Evolutionary conservation across 2,888 invertebrate species (phyloP).

Genomic region (Drepanosiphum platanoidis): DNA sequence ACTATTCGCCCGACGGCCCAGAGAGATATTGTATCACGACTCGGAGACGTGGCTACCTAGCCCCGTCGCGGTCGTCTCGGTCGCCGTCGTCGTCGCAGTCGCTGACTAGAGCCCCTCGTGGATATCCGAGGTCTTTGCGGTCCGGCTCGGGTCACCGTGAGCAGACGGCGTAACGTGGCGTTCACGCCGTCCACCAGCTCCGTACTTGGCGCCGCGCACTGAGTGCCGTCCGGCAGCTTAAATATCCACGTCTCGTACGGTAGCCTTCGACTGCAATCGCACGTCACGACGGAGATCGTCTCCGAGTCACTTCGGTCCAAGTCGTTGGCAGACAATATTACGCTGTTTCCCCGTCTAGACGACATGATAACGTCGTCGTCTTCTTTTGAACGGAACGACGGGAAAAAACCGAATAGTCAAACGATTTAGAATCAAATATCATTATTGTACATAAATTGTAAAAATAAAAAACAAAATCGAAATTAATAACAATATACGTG

Average conservation of each 20-base stretch:
- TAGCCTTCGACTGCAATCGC: not conserved
- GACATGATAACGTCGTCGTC: not conserved
- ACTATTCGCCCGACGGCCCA: no score
- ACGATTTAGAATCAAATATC: no score
- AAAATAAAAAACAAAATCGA: no score
- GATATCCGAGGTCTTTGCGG: not conserved
- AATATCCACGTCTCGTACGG: constrained; percentile 14
- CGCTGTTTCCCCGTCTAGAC: not conserved
- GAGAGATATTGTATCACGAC: not conserved
- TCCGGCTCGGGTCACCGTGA: not conserved
- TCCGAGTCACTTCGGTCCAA: no score
- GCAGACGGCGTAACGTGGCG: not conserved
- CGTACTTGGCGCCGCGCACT: not conserved
- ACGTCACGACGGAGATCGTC: not conserved
- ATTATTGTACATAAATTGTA: no score
- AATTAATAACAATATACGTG: no score
- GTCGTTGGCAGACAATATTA: no score
- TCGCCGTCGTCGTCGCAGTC: not conserved
- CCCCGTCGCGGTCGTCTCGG: not conserved
- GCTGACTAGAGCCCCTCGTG: not conserved
- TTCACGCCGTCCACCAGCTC: constrained; percentile 34
- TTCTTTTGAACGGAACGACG: not conserved
- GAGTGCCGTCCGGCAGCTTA: not conserved
- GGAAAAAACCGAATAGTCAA: no score
- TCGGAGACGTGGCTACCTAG: not conserved